These are phyloP conservation scores for Nomada flava DNA, from an alignment of 2,888 invertebrate species.

Conservation along the genomic window DNA sequence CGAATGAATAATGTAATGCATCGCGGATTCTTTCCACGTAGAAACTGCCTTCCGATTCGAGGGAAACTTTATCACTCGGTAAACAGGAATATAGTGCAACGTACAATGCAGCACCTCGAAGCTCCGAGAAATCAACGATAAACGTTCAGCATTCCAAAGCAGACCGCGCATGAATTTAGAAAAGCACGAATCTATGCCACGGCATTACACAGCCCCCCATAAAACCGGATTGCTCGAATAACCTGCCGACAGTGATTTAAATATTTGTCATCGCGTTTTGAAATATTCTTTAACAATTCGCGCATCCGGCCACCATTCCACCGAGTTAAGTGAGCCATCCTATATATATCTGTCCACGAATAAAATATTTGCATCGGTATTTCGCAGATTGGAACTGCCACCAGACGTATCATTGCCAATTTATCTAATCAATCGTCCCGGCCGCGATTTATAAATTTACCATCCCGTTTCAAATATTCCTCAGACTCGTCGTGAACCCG, in stretches of 20 bases:
- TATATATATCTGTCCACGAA: neutral
- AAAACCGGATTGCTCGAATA: no score
- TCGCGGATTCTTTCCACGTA: neutral
- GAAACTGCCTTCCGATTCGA: no score
- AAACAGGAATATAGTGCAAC: no score
- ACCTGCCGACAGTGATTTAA: neutral
- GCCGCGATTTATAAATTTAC: neutral
- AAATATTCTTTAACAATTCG: neutral
- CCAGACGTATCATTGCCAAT: neutral
- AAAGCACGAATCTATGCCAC: no score
- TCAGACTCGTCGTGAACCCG: neutral
- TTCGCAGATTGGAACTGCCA: neutral
- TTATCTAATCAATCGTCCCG: neutral
- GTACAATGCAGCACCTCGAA: no score
- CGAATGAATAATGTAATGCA: neutral
- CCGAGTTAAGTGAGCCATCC: slow-evolving; percentile 14
- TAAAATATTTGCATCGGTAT: neutral
- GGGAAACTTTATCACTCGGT: no score
- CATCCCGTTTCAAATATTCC: neutral
- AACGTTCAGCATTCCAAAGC: no score
- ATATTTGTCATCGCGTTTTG: neutral
- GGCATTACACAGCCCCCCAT: no score
- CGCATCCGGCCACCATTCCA: neutral
- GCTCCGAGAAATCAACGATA: no score
- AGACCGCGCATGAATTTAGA: no score